phyloP scores from a whole-genome alignment of 2,797 vertebrate species.

The Mallotus villosus region DNA sequence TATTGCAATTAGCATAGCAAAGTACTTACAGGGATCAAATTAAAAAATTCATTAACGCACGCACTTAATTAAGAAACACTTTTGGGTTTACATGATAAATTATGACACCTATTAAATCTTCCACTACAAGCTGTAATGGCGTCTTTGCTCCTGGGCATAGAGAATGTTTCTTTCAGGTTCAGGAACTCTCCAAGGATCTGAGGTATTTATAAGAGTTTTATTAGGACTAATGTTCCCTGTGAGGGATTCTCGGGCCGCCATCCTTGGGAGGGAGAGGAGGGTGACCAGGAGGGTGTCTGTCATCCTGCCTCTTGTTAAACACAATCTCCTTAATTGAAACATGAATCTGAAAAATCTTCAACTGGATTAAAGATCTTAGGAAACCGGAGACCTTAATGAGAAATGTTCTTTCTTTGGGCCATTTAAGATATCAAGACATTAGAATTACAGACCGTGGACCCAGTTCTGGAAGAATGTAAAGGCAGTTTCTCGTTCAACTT shows the following conservation, averaged over 20 bases:
- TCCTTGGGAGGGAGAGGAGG: constrained; percentile 25
- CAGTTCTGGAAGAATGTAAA: not conserved
- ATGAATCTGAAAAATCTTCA: constrained; percentile 41
- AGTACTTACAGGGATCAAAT: constrained; percentile 99
- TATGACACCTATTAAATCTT: constrained; percentile 99
- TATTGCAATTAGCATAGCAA: constrained; percentile 99
- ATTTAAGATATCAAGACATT: constrained; percentile 5
- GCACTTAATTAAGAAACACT: constrained; percentile 99
- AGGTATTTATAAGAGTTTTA: constrained; percentile 76
- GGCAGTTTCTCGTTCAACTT: not conserved
- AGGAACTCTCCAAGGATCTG: constrained; percentile 80
- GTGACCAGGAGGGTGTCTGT: constrained; percentile 9
- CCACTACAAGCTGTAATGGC: constrained; percentile 91
- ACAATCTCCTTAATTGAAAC: constrained; percentile 66
- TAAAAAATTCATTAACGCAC: constrained; percentile 99
- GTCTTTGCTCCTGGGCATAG: constrained; percentile 90
- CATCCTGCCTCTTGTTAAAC: constrained; percentile 26
- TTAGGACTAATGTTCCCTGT: constrained; percentile 75
- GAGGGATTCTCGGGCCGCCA: constrained; percentile 44
- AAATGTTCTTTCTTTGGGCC: constrained; percentile 15
- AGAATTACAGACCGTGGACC: not conserved
- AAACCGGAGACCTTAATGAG: constrained; percentile 24
- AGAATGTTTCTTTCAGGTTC: constrained; percentile 85
- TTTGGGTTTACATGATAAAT: constrained; percentile 99
- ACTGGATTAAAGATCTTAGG: constrained; percentile 38